phyloP scores from a whole-genome alignment of 2,888 invertebrate species.

The Ichneumoninae sp. region DNA sequence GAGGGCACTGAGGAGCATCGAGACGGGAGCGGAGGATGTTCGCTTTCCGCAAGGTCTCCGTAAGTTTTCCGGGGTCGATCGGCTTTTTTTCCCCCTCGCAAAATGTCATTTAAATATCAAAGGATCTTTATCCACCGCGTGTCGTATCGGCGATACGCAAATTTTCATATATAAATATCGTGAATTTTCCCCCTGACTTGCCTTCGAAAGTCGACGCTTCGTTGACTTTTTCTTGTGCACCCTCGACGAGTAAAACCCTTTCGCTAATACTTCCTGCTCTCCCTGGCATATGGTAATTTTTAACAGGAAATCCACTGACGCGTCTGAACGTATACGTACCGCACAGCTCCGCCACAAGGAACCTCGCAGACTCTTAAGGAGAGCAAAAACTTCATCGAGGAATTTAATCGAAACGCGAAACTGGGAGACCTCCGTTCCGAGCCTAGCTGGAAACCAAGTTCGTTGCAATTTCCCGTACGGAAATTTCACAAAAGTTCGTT shows the following conservation, averaged over 20 bases:
- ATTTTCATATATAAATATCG: conserved; percentile 4
- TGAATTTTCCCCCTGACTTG: conserved; percentile 40
- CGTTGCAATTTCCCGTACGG: conserved; percentile 51
- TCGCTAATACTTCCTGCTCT: conserved; percentile 13
- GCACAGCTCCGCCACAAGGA: not conserved
- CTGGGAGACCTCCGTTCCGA: not conserved
- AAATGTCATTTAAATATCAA: conserved; percentile 65
- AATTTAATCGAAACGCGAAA: conserved; percentile 45
- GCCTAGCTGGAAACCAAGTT: conserved; percentile 8
- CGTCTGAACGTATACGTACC: not conserved
- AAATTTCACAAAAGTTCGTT: conserved; percentile 53
- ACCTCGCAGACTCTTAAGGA: not conserved
- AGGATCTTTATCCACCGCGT: conserved; percentile 50
- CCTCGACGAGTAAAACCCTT: not conserved
- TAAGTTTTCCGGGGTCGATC: conserved; percentile 26
- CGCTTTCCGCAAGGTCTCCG: conserved; percentile 24
- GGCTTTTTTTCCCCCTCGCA: conserved; percentile 26
- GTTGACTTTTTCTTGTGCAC: conserved; percentile 2
- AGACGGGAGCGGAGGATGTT: not conserved
- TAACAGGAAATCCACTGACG: not conserved
- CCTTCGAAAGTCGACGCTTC: conserved; percentile 35
- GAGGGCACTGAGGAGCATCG: not conserved
- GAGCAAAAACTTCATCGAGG: conserved; percentile 11
- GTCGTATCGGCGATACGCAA: conserved; percentile 16
- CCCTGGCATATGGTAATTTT: conserved; percentile 13